Percentiles rank a stretch among this genome's conserved stretches.
Conservation (phyloP, 2,113 vertebrate species). For the Copsychus sechellarum region DNA sequence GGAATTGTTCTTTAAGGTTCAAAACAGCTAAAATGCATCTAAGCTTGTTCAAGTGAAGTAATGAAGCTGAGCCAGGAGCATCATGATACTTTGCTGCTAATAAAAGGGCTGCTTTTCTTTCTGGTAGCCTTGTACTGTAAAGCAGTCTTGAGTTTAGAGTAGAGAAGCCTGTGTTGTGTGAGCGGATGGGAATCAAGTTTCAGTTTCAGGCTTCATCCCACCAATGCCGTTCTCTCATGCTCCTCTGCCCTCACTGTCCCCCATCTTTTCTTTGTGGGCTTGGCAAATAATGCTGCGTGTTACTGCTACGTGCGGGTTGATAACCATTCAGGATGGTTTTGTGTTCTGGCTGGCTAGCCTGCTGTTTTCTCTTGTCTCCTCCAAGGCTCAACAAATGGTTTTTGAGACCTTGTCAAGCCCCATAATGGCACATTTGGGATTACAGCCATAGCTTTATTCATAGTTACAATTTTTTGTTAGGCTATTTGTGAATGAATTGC, state of each 20-base stretch:
- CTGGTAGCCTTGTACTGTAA: background rate
- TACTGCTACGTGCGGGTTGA: background rate
- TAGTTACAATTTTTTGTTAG: background rate
- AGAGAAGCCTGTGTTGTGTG: background rate
- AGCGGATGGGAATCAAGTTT: background rate
- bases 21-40: background rate
- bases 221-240: background rate
- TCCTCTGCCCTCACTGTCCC: rapidly evolving
- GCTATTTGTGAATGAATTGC: background rate
- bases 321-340: slow-evolving; percentile 27
- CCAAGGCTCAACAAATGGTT: slow-evolving; percentile 5
- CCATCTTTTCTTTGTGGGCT: background rate
- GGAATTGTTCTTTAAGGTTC: background rate
- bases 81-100: background rate
- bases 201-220: background rate
- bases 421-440: slow-evolving; percentile 17
- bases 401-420: slow-evolving; percentile 30
- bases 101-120: background rate
- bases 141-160: background rate
- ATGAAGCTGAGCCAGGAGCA: background rate
- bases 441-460: slow-evolving; percentile 15
- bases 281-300: background rate
- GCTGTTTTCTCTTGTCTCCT: slow-evolving; percentile 29
- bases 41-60: background rate
- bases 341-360: slow-evolving; percentile 13